Percentiles rank a stretch among this genome's conserved stretches.
These are phyloP conservation scores for Motacilla tschutschensis DNA, from an alignment of 2,113 vertebrate genomes.

Conservation along the genomic window DNA sequence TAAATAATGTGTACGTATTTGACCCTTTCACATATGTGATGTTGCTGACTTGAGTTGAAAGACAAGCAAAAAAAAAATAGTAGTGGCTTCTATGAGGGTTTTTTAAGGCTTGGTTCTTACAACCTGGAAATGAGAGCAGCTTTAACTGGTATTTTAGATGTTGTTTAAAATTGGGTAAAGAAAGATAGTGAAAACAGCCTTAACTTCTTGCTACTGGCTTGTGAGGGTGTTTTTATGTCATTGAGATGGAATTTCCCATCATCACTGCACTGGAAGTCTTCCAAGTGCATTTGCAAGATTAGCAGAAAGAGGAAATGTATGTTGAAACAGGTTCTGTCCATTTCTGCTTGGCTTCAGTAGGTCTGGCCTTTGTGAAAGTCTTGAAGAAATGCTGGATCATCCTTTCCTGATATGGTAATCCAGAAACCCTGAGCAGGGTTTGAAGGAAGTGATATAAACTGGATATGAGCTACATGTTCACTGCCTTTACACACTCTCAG, in stretches of 20 bases:
- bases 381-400: background rate
- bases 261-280: background rate
- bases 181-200: background rate
- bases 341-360: background rate
- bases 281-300: background rate
- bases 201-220: background rate
- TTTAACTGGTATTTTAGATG: background rate
- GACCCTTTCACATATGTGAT: background rate
- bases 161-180: background rate
- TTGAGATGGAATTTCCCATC: background rate
- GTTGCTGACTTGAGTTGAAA: background rate
- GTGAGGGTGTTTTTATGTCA: background rate
- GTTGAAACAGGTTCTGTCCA: background rate
- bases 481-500: background rate
- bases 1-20: background rate
- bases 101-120: background rate
- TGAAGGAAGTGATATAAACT: background rate
- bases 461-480: background rate
- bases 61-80: background rate
- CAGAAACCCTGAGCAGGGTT: background rate
- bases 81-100: accelerated
- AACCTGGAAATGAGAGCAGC: background rate
- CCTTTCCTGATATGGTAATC: background rate
- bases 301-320: background rate
- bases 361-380: background rate